phyloP scores from a whole-genome alignment of 1,140 invertebrate genomes.

The Linepithema humile region DNA sequence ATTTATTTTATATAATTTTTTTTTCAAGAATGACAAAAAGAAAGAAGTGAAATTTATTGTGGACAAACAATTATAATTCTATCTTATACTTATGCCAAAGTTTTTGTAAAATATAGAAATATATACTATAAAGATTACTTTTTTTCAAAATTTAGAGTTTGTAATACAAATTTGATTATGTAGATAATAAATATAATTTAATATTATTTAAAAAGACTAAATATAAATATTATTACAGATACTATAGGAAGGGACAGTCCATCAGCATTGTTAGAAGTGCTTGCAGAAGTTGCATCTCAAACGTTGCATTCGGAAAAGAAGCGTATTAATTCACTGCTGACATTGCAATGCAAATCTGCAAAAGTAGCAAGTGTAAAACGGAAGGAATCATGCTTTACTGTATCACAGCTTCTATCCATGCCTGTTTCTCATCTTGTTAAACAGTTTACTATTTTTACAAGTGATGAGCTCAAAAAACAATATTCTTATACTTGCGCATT shows the following conservation, averaged over 20 bases:
- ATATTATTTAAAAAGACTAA: neutral
- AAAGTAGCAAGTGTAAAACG: constrained; percentile 70
- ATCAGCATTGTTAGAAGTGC: constrained; percentile 83
- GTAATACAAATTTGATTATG: neutral
- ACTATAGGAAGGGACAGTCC: constrained; percentile 79
- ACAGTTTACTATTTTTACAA: constrained; percentile 85
- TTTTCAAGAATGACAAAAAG: neutral
- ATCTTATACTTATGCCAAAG: neutral
- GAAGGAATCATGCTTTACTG: constrained; percentile 79
- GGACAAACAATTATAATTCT: neutral
- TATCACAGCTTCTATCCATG: constrained; percentile 84
- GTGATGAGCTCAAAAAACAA: constrained; percentile 86
- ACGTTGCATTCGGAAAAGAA: constrained; percentile 83
- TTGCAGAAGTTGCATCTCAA: constrained; percentile 85
- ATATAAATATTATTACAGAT: constrained; percentile 67
- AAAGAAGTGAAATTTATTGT: neutral
- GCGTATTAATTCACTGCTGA: constrained; percentile 69
- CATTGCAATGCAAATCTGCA: constrained; percentile 67
- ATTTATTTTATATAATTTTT: constrained; percentile 14
- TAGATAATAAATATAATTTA: neutral
- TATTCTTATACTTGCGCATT: constrained; percentile 86
- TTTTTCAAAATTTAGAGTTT: neutral
- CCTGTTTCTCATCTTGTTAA: constrained; percentile 85
- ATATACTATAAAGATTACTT: neutral
- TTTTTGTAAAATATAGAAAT: neutral